Evolutionary conservation across 2,888 invertebrate genomes (phyloP).

Genomic region (Chloromyia formosa): DNA sequence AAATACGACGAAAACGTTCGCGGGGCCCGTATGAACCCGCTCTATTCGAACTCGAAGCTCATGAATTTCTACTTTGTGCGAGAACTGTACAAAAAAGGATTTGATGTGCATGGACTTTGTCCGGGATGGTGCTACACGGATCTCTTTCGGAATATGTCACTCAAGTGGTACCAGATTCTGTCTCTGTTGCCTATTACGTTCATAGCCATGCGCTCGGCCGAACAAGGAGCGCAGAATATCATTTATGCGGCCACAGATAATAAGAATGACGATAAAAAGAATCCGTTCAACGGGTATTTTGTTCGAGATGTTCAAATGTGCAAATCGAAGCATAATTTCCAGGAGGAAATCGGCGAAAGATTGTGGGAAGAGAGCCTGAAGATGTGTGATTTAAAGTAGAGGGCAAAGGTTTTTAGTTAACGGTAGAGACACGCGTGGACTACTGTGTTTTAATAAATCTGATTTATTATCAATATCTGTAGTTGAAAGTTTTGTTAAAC

Average conservation of each 20-base stretch:
- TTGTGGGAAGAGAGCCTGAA: slow-evolving; percentile 77
- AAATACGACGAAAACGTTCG: slow-evolving; percentile 63
- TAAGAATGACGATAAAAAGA: slow-evolving; percentile 51
- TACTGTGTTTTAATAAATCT: too few relatives aligned
- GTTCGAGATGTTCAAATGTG: slow-evolving; percentile 78
- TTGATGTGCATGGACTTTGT: slow-evolving; percentile 75
- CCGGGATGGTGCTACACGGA: slow-evolving; percentile 72
- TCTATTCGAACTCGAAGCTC: slow-evolving; percentile 80
- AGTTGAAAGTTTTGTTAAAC: too few relatives aligned
- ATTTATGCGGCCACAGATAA: slow-evolving; percentile 79
- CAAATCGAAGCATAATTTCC: slow-evolving; percentile 70
- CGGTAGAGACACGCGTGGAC: too few relatives aligned
- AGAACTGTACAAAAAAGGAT: slow-evolving; percentile 71
- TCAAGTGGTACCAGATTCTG: slow-evolving; percentile 78
- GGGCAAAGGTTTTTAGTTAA: too few relatives aligned
- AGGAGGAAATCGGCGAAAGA: slow-evolving; percentile 70
- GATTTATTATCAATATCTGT: too few relatives aligned
- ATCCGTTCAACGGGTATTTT: slow-evolving; percentile 73
- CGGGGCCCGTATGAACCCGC: slow-evolving; percentile 66
- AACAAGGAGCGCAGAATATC: slow-evolving; percentile 82
- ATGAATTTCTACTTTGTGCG: slow-evolving; percentile 77
- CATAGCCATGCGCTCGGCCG: slow-evolving; percentile 75
- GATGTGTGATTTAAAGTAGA: slow-evolving; percentile 57
- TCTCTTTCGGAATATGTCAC: slow-evolving; percentile 70
- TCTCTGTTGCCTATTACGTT: slow-evolving; percentile 75